Evolutionary conservation across 2,888 invertebrate species (phyloP), one percentile per base, ranked within the genome.

Genomic region (Pollenia griseotomentosa): DNA sequence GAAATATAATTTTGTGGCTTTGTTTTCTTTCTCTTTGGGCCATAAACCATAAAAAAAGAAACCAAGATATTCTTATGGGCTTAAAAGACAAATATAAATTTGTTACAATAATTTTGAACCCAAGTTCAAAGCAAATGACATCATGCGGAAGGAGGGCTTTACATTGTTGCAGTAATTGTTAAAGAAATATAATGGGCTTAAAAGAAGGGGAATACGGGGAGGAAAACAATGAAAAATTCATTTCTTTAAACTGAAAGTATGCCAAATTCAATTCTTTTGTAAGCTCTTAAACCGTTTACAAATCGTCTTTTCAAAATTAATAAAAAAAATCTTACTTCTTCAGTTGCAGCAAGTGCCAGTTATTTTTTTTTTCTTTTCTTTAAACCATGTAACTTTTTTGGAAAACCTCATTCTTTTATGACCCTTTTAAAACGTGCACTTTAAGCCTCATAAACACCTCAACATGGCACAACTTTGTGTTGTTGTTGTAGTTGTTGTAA

Each of bases 361-460:
- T 44, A 6, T 33, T 0, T 33, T 33, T 33, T 33, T 33, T 33
- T 2, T 4, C 4, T 33, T 33, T 5, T 42, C 19, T 61, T 42
- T 42, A 16, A 42, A 42, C 16, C 42, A 63, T 12, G 14, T 4
- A 9, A 46, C 46, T 14, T 33, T 48, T 19, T 42, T 51, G 23
- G 42, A 40, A 79, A 42, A 79, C 61, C 55, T n/a, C 40, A 51
- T 80, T 71, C 16, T 23, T 79, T 61, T 63, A 70, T 80, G 79
- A 63, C 61, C 79, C 79, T 79, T 78, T 77, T 59, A 42, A 70
- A 65, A 63, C 53, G 44, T 19, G 44, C 65, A 77, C 65, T 65
- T 68, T 70, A 57, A 79, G 59, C 48, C 79, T 55, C 48, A n/a
- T 51, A 80, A 80, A 71, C 71, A 79, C 70, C 70, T 51, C 14